phyloP scores from a whole-genome alignment of 2,888 invertebrate species.

The Gisinianus flammeolus region DNA sequence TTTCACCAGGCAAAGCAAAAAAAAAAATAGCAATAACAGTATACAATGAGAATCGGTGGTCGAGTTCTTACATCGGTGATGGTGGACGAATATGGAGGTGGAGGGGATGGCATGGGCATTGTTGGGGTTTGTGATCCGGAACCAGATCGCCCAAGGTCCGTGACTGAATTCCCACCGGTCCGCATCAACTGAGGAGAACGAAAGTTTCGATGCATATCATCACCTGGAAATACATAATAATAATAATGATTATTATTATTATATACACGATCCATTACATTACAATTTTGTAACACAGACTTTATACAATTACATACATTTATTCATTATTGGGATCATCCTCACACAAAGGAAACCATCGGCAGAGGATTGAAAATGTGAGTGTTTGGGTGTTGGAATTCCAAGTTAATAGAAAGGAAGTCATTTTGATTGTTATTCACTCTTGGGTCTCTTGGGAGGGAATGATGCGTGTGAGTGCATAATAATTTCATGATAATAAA shows the following conservation, averaged over 20 bases:
- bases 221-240: slow-evolving; percentile 27
- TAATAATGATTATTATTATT: no score
- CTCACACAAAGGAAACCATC: background rate
- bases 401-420: no score
- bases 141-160: slow-evolving; percentile 40
- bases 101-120: slow-evolving; percentile 55
- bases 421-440: no score
- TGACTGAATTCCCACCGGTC: slow-evolving; percentile 28
- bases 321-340: no score
- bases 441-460: no score
- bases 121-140: slow-evolving; percentile 33
- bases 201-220: slow-evolving; percentile 49
- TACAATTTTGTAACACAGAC: background rate
- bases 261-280: background rate
- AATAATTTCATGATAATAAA: no score
- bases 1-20: no score
- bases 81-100: slow-evolving; percentile 55
- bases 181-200: slow-evolving; percentile 53
- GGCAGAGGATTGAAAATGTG: background rate
- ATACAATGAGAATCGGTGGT: background rate
- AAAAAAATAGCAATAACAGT: background rate
- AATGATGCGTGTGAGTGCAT: no score
- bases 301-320: no score
- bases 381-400: no score
- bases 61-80: slow-evolving; percentile 47